phyloP scores from a whole-genome alignment of 92 coral and sea anemone species.

The Micromussa lordhowensis region DNA sequence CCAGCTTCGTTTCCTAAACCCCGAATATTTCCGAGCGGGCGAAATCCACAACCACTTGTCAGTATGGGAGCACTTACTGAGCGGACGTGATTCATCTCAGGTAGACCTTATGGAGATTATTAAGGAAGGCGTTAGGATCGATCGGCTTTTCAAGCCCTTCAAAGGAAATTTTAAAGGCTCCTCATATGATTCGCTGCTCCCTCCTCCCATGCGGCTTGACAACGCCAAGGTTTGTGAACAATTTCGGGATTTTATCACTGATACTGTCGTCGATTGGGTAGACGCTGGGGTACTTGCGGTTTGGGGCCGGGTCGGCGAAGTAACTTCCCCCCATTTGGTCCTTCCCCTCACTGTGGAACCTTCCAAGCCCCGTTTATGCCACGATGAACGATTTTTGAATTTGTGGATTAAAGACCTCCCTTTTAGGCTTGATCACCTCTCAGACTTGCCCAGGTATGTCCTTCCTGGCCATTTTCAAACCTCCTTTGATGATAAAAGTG shows the following conservation, averaged over 20 bases:
- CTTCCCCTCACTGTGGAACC: no score
- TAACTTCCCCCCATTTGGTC: no score
- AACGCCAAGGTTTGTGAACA: slow-evolving; percentile 7
- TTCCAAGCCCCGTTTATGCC: no score
- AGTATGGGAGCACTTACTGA: slow-evolving; percentile 1
- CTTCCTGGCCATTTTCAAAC: no score
- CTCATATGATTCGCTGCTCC: not conserved
- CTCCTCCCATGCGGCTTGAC: slow-evolving; percentile 24
- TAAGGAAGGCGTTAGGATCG: slow-evolving; percentile 36
- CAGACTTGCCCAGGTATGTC: no score
- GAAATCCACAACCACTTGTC: slow-evolving; percentile 22
- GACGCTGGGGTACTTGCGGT: no score
- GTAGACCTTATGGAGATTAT: slow-evolving; percentile 7
- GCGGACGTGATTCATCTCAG: slow-evolving; percentile 13
- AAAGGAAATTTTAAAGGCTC: slow-evolving; percentile 11
- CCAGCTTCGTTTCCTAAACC: slow-evolving; percentile 26
- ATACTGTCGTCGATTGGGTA: slow-evolving; percentile 36
- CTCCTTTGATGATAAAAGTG: no score
- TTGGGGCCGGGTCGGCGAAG: no score
- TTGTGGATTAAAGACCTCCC: no score
- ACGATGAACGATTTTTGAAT: no score
- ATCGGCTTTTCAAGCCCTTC: not conserved
- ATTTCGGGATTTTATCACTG: slow-evolving; percentile 9
- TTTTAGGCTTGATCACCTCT: no score
- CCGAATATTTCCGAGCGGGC: slow-evolving; percentile 30